These are phyloP conservation scores for Rhinolophus sinicus DNA, from an alignment of 2,113 vertebrate genomes.

Conservation along the genomic window DNA sequence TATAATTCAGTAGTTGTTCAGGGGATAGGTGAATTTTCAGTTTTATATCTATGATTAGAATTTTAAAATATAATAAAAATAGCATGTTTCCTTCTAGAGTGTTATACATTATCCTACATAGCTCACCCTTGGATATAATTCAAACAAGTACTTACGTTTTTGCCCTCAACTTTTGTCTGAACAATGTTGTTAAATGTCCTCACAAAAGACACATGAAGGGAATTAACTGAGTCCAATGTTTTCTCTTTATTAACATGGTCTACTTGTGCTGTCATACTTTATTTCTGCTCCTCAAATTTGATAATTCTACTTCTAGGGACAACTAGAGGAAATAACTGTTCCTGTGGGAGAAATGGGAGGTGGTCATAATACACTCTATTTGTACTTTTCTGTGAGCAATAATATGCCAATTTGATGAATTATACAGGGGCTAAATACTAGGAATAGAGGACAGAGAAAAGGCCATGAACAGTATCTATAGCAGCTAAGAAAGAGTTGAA, in stretches of 20 bases:
- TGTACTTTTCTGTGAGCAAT: not conserved
- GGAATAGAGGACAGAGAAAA: not conserved
- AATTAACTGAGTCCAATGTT: not conserved
- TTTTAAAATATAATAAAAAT: slow-evolving; percentile 49
- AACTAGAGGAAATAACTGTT: not conserved
- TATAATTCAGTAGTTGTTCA: slow-evolving; percentile 9
- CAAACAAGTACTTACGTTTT: not conserved
- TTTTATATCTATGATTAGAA: not conserved
- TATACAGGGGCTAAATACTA: not conserved
- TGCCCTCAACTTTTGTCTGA: not conserved
- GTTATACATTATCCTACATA: not conserved
- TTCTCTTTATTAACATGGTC: not conserved
- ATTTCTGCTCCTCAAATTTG: not conserved
- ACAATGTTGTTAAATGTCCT: not conserved
- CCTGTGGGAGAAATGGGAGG: not conserved
- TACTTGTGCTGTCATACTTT: not conserved
- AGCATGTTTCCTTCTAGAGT: not conserved
- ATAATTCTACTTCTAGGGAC: not conserved
- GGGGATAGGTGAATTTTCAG: not conserved
- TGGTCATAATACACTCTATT: not conserved
- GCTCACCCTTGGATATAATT: not conserved
- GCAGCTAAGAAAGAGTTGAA: not conserved
- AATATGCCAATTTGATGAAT: not conserved
- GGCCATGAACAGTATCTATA: not conserved
- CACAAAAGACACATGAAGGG: not conserved